Evolutionary conservation across 2,888 invertebrate species (phyloP), one percentile per base, ranked within the genome.

Genomic region (Celastrina argiolus): DNA sequence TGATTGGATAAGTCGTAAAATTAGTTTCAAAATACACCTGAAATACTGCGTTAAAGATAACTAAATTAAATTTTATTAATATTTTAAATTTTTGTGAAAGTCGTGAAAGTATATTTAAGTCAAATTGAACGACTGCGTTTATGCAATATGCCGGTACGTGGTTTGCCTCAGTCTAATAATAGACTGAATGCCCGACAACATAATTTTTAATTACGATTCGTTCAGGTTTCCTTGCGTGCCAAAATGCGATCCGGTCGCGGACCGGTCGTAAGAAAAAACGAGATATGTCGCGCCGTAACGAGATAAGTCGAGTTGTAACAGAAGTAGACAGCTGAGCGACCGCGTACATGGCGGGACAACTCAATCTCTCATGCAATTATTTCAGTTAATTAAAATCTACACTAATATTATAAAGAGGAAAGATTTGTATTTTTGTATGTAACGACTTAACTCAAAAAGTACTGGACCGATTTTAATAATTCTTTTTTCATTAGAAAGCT

Each of bases 181-280:
- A 51, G 51, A 51, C 22, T 2, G 12, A 22, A 12, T 22, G 22
- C 22, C 14, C 22, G 51, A 18, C 45, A 51, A 51, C 51, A 51
- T 51, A 26, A 31, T 61, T 61, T 61, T 61, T 61, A 61, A 61
- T 61, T 61, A 61, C 36, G 18, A 34, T 61, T 18, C 36, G 61
- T 39, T 16, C 18, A 39, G 61, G 36, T 61, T 61, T 36, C 36
- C 12, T 36, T 61, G 61, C 61, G 36, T 61, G 61, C 61, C 61
- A 39, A 61, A 61, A 39, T 61, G 34, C 61, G 61, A 61, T 10
- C 34, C 34, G 34, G 22, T 7, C 18, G 5, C 1, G 61, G 39
- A 61, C 61, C 61, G 61, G 61, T 34, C 58, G n/a, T 16, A n/a
- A 36, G 34, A 61, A 61, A 59, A 61, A 61, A 61, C 61, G 36